A percentile compares a stretch with the other conserved stretches of the same genome.
Evolutionary conservation across 1,140 invertebrate genomes (phyloP).

Genomic region (Metopolophium dirhodum): DNA sequence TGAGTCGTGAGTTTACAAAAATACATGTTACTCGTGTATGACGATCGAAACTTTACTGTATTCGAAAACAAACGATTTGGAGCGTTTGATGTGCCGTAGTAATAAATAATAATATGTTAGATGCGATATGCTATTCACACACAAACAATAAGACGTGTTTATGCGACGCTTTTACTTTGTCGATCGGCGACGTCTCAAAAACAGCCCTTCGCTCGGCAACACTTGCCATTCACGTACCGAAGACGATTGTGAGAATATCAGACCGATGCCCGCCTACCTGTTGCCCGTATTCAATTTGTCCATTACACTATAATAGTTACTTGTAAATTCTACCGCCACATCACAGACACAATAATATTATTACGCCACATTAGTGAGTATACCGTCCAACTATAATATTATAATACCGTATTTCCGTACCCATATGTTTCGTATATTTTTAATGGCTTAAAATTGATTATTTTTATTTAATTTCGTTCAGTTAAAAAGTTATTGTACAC

Average conservation of each 20-base stretch:
- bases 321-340: neutral
- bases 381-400: neutral
- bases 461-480: no score
- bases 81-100: neutral
- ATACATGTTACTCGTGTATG: neutral
- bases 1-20: neutral
- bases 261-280: neutral
- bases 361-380: neutral
- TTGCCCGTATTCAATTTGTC: neutral
- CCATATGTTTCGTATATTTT: no score
- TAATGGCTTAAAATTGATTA: no score
- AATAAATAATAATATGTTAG: neutral
- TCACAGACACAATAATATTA: neutral
- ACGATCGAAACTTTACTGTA: neutral
- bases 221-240: neutral
- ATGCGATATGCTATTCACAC: conserved; percentile 22
- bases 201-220: neutral
- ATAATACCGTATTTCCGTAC: neutral
- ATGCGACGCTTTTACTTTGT: conserved; percentile 30
- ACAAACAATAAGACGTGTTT: neutral
- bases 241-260: neutral
- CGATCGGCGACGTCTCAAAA: neutral
- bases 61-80: neutral
- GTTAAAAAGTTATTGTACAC: no score
- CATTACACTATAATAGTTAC: neutral